phyloP scores from a whole-genome alignment of 2,888 invertebrate genomes.

The Aphidius colemani region DNA sequence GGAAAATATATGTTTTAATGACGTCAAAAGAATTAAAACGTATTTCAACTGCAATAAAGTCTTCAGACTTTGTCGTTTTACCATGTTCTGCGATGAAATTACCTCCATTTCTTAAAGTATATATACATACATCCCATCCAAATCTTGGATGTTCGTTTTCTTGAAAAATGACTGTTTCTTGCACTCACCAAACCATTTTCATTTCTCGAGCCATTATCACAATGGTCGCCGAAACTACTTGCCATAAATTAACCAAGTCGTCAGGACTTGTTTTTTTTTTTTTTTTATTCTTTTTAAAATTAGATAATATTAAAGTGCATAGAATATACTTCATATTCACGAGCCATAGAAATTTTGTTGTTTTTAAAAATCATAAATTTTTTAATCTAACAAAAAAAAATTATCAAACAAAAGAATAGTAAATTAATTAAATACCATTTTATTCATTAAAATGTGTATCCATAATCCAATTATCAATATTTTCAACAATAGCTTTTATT shows the following conservation, averaged over 20 bases:
- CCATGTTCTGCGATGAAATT: constrained; percentile 11
- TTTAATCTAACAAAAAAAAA: not conserved
- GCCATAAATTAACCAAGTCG: constrained; percentile 41
- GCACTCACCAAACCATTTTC: constrained; percentile 16
- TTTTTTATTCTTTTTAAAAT: not conserved
- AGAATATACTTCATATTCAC: too few species aligned
- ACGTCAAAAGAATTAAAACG: not conserved
- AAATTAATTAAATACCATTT: not conserved
- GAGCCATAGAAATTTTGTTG: too few species aligned
- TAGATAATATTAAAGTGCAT: not conserved
- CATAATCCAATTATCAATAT: too few species aligned
- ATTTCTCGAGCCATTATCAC: not conserved
- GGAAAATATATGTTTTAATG: not conserved
- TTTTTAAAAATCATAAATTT: too few species aligned
- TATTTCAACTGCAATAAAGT: constrained; percentile 20
- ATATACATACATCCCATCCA: constrained; percentile 5
- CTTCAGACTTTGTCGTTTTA: constrained; percentile 22
- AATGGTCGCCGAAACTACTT: constrained; percentile 39
- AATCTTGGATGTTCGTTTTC: constrained; percentile 23
- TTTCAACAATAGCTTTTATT: too few species aligned
- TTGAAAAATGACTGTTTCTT: constrained; percentile 46
- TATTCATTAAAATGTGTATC: too few species aligned
- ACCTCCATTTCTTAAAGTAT: not conserved
- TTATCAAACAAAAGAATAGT: not conserved
- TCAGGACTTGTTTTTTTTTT: constrained; percentile 21